Evolutionary conservation across 2,113 vertebrate genomes (phyloP), one percentile per base, ranked within the genome.

Genomic region (Datnioides undecimradiatus): DNA sequence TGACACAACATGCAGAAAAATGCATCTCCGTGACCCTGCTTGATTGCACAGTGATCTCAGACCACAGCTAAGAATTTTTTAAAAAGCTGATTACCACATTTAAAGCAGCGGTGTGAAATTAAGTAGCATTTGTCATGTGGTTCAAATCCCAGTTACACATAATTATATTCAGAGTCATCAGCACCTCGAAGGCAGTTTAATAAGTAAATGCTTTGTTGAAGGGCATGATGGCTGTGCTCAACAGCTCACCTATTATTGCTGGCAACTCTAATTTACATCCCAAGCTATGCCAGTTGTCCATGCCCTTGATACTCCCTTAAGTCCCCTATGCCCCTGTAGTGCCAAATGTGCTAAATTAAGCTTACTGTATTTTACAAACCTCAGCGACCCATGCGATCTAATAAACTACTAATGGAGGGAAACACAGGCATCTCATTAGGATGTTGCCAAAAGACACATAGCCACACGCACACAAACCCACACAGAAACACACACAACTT

Each of bases 351-450:
- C 85, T 88, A 90, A 93, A 91, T 91, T 90, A 90, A 90, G 84
- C 91, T 76, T 73, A 76, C 84, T 73, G 81, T 85, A 82, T 87
- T 91, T 85, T 85, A 88, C 87, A 86, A 88, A 87, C 87, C 88
- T 90, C 90, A 87, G 86, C 76, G 82, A 90, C 90, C 87, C 75
- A 70, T 78, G 83, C 82, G 87, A 86, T 87, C 83, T 91, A 90
- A 88, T 90, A 89, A 91, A 92, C 76, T 87, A 82, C 80, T 92
- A 92, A 92, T 92, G 92, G 90, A 88, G 83, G 74, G 78, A 88
- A 92, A 90, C 90, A 88, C 73, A 68, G 82, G 74, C 86, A 84
- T 88, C 85, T 90, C 88, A 93, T 92, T 92, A 93, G 80, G 63
- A 80, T 34, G 73, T 36, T 83, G 85, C 85, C 88, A 90, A 72